Base-by-base conservation (phyloP, 2,888 invertebrate genomes). In the Acleris sparsana region DNA sequence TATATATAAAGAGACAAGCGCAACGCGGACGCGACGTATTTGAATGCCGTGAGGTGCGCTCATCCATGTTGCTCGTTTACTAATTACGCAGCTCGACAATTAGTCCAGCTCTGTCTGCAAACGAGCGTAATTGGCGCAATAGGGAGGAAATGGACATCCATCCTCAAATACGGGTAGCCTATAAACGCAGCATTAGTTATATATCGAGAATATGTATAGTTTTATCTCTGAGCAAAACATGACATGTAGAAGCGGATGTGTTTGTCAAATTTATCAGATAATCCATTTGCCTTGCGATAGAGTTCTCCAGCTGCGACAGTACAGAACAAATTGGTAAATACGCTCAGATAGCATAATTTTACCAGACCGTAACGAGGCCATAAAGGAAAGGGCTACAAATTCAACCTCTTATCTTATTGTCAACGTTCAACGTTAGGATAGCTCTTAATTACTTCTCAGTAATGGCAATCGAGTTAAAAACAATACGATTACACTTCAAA, bases 51-150 rank as follows among this genome's bases (percentile, higher is more conserved):
- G 79, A 83, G 82, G 83, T 84, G 80, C 79, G 75, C 69, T 79
- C 76, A 78, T 78, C 78, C 77, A 81, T 83, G 82, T 79, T 76
- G 75, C 77, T 72, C 75, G 78, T 75, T 71, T 70, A 73, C 83
- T 90, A 92, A 92, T 92, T 89, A 83, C 78, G 78, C 81, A 77
- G 82, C 78, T 80, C 75, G 71, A 85, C 88, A 91, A 92, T 92
- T 91, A 92, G 85, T 77, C 75, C 82, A 84, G 85, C 86, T 84
- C 78, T 78, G 81, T 82, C 79, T 80, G 74, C 82, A 87, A 90
- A 92, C 84, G 82, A 89, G 87, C 88, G 77, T 89, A 92, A 92
- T 92, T 92, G 90, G 81, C 86, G 83, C 86, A 89, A 89, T 88
- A 80, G 85, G 83, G 84, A 90, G 92, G 91, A 92, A 91, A 84